Evolutionary conservation across 2,113 vertebrate species (phyloP), one percentile per base, ranked within the genome.

Genomic region (Myanophis thanlyinensis): DNA sequence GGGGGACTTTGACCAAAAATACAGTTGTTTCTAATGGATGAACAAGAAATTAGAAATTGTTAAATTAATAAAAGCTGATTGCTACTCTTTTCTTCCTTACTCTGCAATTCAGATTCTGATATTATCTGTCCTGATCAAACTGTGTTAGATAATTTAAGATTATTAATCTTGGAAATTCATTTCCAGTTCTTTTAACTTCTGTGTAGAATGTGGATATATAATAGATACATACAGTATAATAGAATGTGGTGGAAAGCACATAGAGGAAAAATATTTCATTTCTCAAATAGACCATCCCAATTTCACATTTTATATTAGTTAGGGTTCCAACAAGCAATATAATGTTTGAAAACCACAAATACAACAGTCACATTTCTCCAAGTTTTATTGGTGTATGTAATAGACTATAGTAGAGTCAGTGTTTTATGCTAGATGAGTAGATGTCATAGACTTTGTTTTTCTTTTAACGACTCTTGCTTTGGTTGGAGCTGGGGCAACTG

Each of bases 41-140:
- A 48, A 73, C 91, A 89, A 87, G 49, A 1, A 86, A 53, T 93
- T 94, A 91, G 25, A 25, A 8, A 53, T 73, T 56, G 22, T 23
- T 22, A 56, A 11, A 91, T 2, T 59, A 35, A 56, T 73, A 0
- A 85, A n/a, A 0, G 44, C 52, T 88, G 88, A 18, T 92, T 18
- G 93, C 48, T 91, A 88, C 46, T 44, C 52, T 23, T 80, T 49
- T 35, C n/a, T 88, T 5, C 1, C 59, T 91, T 93, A 73, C 22
- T 5, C 51, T 48, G 48, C 49, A 95, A 93, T 87, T 91, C 89
- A 92, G 13, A 87, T 46, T 48, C 0, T 86, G 93, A 93, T 84
- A 49, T 30, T 46, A 91, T 93, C 52, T 56, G 48, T n/a, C 10
- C 62, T 91, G 51, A 80, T 18, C 30, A 87, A 53, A 91, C 80